phyloP scores from a whole-genome alignment of 2,888 invertebrate species.

The Ochropleura plecta region DNA sequence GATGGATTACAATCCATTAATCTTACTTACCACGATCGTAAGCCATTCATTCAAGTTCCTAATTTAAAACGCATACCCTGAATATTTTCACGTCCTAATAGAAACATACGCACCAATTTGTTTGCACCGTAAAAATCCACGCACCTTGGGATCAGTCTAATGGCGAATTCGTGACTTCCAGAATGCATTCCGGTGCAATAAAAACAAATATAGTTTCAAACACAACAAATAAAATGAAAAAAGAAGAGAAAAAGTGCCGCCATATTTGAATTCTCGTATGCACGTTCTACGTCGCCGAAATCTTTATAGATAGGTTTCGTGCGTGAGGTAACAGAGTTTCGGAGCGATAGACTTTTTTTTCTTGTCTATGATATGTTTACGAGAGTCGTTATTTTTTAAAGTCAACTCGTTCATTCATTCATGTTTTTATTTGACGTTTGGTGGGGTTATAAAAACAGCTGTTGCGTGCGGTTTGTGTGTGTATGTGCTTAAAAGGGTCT shows the following conservation, averaged over 20 bases:
- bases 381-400: constrained; percentile 58
- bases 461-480: constrained; percentile 38
- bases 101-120: constrained; percentile 52
- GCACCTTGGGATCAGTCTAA: constrained; percentile 78
- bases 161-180: constrained; percentile 86
- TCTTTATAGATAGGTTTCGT: constrained; percentile 89
- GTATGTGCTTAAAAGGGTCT: neutral
- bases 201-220: constrained; percentile 87
- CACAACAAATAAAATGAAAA: constrained; percentile 85
- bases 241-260: constrained; percentile 78
- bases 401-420: constrained; percentile 65
- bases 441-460: constrained; percentile 57
- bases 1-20: constrained; percentile 25
- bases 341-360: constrained; percentile 63
- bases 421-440: constrained; percentile 53
- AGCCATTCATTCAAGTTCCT: constrained; percentile 29
- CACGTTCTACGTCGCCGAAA: constrained; percentile 82
- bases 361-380: constrained; percentile 63
- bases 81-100: constrained; percentile 59
- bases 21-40: constrained; percentile 43
- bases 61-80: constrained; percentile 32
- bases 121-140: constrained; percentile 68
- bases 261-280: constrained; percentile 75
- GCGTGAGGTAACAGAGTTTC: constrained; percentile 81
- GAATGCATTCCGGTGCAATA: constrained; percentile 86